Evolutionary conservation across 1,140 invertebrate species (phyloP).

Genomic region (Delia radicum): DNA sequence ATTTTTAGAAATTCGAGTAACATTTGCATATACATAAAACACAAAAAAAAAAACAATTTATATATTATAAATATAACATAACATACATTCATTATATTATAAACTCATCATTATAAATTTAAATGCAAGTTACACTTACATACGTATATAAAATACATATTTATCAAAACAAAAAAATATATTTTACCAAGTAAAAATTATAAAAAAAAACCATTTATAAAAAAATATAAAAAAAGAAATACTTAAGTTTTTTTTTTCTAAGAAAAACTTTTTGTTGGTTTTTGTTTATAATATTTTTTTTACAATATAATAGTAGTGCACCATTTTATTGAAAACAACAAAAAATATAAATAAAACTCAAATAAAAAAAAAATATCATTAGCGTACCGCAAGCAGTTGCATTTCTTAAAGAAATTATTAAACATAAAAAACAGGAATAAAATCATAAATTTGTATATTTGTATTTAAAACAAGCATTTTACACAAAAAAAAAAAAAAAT

Average conservation of each 20-base stretch:
- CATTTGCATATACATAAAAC: neutral
- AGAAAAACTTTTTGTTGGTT: conserved; percentile 12
- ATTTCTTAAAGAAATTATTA: neutral
- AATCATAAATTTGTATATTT: conserved; percentile 4
- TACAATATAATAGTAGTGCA: neutral
- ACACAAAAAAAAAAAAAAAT: conserved; percentile 5
- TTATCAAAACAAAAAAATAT: conserved; percentile 4
- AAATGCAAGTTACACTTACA: neutral
- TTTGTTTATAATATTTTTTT: conserved; percentile 13
- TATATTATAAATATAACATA: neutral
- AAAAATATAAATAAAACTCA: neutral
- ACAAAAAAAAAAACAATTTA: neutral
- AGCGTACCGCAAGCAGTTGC: conserved; percentile 13
- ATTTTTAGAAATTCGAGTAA: neutral
- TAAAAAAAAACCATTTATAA: conserved; percentile 9
- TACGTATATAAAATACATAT: conserved; percentile 16
- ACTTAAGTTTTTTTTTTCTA: neutral
- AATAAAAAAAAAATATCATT: conserved; percentile 18
- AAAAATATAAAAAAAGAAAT: neutral
- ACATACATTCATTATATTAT: neutral
- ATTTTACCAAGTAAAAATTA: neutral
- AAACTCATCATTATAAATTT: neutral
- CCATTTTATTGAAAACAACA: conserved; percentile 11
- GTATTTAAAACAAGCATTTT: conserved; percentile 7
- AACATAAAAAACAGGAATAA: neutral